Base-by-base conservation (phyloP, 2,113 vertebrate species). In the Sylvia atricapilla region DNA sequence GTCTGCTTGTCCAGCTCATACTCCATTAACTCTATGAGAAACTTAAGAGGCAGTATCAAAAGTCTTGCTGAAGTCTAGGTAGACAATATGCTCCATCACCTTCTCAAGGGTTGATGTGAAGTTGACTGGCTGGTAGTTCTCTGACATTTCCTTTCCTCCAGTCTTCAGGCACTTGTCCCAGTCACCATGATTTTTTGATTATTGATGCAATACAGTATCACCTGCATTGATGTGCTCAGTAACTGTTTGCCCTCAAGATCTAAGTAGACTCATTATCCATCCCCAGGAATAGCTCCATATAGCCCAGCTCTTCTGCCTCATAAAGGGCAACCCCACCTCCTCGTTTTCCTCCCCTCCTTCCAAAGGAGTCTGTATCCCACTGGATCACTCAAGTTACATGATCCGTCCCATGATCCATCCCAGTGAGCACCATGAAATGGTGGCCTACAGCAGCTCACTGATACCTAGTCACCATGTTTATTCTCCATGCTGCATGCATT, bases 341-440 rank as follows among this genome's bases (percentile, higher is more conserved):
- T 31, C 43, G 15, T 43, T 37, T 52, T 59, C 19, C 12, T 66
- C 13, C 15, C 23, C 28, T 81, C 18, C 8, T 58, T 33, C 27
- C 31, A 14, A 37, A 66, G 20, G 15, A 20, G 18, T 5, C 18
- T 59, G 25, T 52, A 28, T 59, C 5, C 18, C 37, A 24, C 15
- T 74, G 22, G 22, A 66, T 50, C 50, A 28, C 18, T 39, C 44
- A 33, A 58, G 18, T 50, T 28, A 28, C 15, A 39, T 0, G 0
- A 39, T 58, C 43, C 27, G 16, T 81, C 15, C 16, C 21, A 27
- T 10, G 37, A 37, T 37, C 37, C 37, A 37, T 37, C 37, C 37
- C 31, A 44, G 27, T 37, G 68, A 74, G 22, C 52, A 18, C 59
- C 27, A 44, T 27, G 13, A 56, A 66, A 37, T 33, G 7, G 22